Evolutionary conservation across 2,797 vertebrate species (phyloP), one percentile per base, ranked within the genome.

Genomic region (Pangasius djambal): DNA sequence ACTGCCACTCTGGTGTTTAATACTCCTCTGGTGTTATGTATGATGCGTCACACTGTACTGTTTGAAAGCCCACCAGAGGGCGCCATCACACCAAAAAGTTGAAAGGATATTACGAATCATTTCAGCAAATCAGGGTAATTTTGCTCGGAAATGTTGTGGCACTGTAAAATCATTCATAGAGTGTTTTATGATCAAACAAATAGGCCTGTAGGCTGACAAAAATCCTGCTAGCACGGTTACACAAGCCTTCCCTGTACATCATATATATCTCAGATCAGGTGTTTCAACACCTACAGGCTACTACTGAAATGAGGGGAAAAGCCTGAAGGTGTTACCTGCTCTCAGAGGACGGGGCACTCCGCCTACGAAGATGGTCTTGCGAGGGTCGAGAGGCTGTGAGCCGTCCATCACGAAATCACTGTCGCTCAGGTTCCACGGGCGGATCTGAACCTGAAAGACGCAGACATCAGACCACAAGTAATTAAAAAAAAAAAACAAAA

Each of bases 381-480:
- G 97, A 81, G 98, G 98, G 95, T 99, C 98, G n/a, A 99, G 96
- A 0, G 98, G 98, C 93, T 99, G 98, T 25, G 98, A 99, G 90
- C 98, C 98, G 72, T 99, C 98, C 98, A 99, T 99, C 93, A 99
- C 98, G 88, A 99, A 99, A 93, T 99, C 98, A 91, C 98, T 99
- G 93, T 99, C 98, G 61, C 98, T 99, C 93, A 99, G 94, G 95
- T 99, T 99, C 98, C 98, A 99, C 12, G 98, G 98, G 86, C 98
- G 98, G 87, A 99, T 99, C 96, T 99, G 98, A 93, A 99, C 98
- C 98, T 99, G 55, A 92, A 88, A 87, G 16, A 69, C 9, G 89
- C 1, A 83, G 48, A 79, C 37, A 48, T 57, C 8, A 28, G 1
- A 4, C 6, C 10, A 65, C 15, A 20, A 83, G 48, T n/a, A 31